Percentiles rank a stretch among this genome's conserved stretches.
phyloP scores from a whole-genome alignment of 2,797 vertebrate species.

The Liasis olivaceus region DNA sequence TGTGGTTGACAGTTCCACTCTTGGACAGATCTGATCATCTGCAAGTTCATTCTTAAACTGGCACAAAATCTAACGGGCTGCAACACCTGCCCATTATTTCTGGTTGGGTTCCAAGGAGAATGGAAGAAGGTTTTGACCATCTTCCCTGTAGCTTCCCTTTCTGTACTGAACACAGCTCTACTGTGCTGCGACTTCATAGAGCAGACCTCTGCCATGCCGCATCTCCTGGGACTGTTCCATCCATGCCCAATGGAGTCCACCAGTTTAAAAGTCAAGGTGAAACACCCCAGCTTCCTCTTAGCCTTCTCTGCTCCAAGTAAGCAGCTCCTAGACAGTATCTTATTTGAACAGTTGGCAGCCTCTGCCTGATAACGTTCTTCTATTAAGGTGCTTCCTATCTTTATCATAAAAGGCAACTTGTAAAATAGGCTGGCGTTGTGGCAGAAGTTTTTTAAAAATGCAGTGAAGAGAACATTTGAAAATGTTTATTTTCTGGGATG shows the following conservation, averaged over 20 bases:
- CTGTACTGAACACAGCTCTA: too few relatives aligned
- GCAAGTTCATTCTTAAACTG: too few relatives aligned
- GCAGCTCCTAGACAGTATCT: conserved; percentile 31
- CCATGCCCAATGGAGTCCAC: not conserved
- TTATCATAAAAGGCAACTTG: conserved; percentile 30
- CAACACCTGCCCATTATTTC: too few relatives aligned
- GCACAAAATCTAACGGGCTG: too few relatives aligned
- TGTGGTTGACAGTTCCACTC: too few relatives aligned
- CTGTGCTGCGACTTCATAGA: too few relatives aligned
- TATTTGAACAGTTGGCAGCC: conserved; percentile 56
- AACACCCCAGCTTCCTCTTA: not conserved
- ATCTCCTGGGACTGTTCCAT: not conserved
- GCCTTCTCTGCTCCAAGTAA: conserved; percentile 19
- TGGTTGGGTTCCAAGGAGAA: too few relatives aligned
- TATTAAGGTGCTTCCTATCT: conserved; percentile 25
- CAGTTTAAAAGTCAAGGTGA: not conserved
- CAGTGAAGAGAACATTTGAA: conserved; percentile 5
- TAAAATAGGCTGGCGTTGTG: conserved; percentile 2
- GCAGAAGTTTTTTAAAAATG: conserved; percentile 4
- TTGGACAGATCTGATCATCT: too few relatives aligned
- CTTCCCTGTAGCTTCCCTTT: too few relatives aligned
- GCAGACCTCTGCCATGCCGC: too few relatives aligned
- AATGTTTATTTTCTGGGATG: conserved; percentile 18
- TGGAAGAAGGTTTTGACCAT: too few relatives aligned
- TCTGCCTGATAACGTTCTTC: conserved; percentile 35